A percentile compares a stretch with the other conserved stretches of the same genome.
phyloP scores from a whole-genome alignment of 1,140 invertebrate species.

The Lucilia sericata region DNA sequence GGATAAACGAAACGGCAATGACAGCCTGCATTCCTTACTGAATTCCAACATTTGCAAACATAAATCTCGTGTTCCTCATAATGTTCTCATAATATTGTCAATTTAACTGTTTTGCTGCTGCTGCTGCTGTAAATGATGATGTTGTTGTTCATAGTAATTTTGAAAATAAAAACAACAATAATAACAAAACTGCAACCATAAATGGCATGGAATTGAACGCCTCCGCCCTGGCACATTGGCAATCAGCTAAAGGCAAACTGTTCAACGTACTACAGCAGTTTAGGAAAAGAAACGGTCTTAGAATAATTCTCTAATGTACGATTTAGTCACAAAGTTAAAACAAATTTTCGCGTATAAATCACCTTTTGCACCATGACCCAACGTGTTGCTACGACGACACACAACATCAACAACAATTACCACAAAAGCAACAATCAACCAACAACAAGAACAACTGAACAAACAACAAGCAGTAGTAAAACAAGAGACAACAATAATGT shows the following conservation, averaged over 20 bases:
- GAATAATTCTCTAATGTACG: not conserved
- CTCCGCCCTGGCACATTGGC: conserved; percentile 35
- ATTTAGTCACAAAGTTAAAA: conserved; percentile 15
- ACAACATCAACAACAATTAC: conserved; percentile 38
- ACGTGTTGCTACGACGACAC: conserved; percentile 40
- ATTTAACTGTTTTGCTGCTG: conserved; percentile 15
- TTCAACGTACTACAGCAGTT: not conserved
- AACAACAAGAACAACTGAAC: not conserved
- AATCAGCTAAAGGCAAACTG: not conserved
- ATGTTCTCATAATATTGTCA: conserved; percentile 29
- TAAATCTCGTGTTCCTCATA: conserved; percentile 35
- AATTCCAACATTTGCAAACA: conserved; percentile 24
- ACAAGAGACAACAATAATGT: conserved; percentile 33
- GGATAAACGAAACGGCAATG: not conserved
- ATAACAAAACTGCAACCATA: conserved; percentile 22
- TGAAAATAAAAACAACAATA: conserved; percentile 8
- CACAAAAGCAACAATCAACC: conserved; percentile 6
- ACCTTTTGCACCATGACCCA: conserved; percentile 43
- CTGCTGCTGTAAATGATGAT: not conserved
- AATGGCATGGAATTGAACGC: conserved; percentile 28
- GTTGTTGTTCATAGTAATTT: not conserved
- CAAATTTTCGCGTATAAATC: conserved; percentile 43
- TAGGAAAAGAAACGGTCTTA: not conserved
- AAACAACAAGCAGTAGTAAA: conserved; percentile 29
- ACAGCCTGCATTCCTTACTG: not conserved